A percentile compares a stretch with the other conserved stretches of the same genome.
Conservation (phyloP, 2,113 vertebrate genomes). For the Bubo bubo region DNA sequence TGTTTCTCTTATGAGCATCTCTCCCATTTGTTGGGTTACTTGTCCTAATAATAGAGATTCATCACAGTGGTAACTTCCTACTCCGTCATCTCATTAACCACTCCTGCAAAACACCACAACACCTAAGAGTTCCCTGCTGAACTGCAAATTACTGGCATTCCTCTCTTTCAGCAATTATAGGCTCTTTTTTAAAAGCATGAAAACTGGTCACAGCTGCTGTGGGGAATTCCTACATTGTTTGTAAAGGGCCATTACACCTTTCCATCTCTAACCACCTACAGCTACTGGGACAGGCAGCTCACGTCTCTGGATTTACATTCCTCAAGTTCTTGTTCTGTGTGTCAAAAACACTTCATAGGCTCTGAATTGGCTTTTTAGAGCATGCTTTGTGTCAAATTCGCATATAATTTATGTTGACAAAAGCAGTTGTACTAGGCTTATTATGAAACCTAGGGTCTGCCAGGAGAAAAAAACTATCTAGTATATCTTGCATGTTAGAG, state of each 20-base stretch:
- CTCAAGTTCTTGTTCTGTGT: neutral
- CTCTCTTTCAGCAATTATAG: neutral
- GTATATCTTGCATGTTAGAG: neutral
- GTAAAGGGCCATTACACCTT: neutral
- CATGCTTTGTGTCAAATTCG: neutral
- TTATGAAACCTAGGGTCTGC: neutral
- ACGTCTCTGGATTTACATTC: fast-evolving
- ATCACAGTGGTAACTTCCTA: neutral
- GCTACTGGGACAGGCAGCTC: neutral
- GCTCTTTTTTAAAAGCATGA: neutral
- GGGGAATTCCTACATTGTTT: neutral
- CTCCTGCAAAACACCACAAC: neutral
- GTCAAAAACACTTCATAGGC: neutral
- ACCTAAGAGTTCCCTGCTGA: neutral
- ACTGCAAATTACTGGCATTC: slow-evolving; percentile 1
- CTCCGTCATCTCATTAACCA: neutral
- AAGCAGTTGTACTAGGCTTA: neutral
- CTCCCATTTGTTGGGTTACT: neutral
- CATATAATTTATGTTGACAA: neutral
- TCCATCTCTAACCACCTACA: neutral
- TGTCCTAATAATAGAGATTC: neutral
- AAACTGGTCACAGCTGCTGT: neutral
- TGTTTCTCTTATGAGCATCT: neutral
- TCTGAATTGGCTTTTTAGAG: neutral
- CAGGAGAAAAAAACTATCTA: neutral